These are phyloP conservation scores for Spodoptera frugiperda DNA, from an alignment of 1,140 invertebrate genomes.

Conservation along the genomic window DNA sequence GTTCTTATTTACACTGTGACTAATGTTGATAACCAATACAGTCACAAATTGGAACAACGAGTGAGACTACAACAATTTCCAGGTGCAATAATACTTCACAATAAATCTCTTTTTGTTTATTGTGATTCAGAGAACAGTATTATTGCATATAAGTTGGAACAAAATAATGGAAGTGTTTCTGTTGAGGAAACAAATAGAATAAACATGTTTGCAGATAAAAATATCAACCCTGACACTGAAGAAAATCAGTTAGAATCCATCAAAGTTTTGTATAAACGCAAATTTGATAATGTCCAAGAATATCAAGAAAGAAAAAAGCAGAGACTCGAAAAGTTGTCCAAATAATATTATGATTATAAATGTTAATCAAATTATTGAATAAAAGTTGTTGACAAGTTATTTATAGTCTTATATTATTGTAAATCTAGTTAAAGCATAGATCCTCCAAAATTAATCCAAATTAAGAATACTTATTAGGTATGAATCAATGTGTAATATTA, in stretches of 20 bases:
- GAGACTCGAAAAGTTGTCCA: conserved; percentile 68
- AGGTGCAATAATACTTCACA: conserved; percentile 67
- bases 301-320: conserved; percentile 91
- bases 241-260: conserved; percentile 77
- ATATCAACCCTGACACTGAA: conserved; percentile 26
- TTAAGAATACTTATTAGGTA: too few relatives aligned
- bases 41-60: conserved; percentile 63
- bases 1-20: conserved; percentile 84
- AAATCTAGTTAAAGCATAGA: too few relatives aligned
- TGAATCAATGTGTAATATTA: too few relatives aligned
- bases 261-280: conserved; percentile 90
- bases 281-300: conserved; percentile 92
- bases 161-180: conserved; percentile 65
- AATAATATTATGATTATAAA: conserved; percentile 51
- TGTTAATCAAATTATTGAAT: too few relatives aligned
- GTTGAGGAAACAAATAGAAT: conserved; percentile 57
- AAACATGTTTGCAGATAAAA: conserved; percentile 66
- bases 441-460: not conserved
- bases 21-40: conserved; percentile 61
- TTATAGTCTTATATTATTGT: too few relatives aligned
- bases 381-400: too few relatives aligned
- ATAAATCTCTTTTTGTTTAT: conserved; percentile 83
- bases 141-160: conserved; percentile 66
- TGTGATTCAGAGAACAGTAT: conserved; percentile 62
- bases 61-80: conserved; percentile 64